Evolutionary conservation across 2,888 invertebrate genomes (phyloP).

Genomic region (Xestia xanthographa): DNA sequence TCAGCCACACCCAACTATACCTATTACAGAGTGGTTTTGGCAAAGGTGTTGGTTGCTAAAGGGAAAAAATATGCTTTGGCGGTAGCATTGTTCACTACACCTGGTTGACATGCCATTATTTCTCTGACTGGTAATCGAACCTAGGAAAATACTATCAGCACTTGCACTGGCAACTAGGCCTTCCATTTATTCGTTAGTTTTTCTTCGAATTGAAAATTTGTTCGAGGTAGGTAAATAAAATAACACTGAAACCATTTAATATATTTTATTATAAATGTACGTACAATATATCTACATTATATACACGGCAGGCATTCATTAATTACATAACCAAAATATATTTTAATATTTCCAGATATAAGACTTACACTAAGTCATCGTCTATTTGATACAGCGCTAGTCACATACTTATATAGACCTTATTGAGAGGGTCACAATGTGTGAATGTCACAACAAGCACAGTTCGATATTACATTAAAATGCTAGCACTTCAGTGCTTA

Average conservation of each 20-base stretch:
- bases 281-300: conserved; percentile 87
- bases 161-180: background rate
- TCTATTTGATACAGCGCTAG: conserved; percentile 59
- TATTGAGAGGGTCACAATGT: conserved; percentile 34
- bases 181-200: too few species aligned
- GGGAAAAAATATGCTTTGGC: background rate
- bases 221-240: conserved; percentile 40
- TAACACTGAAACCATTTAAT: conserved; percentile 80
- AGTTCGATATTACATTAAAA: background rate
- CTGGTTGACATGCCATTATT: background rate
- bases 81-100: background rate
- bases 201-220: background rate
- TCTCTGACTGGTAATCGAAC: background rate
- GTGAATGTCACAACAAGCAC: background rate
- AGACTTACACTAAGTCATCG: conserved; percentile 79
- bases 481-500: background rate
- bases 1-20: too few species aligned
- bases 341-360: conserved; percentile 66
- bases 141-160: too few species aligned
- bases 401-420: conserved; percentile 55
- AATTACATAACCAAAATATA: conserved; percentile 66
- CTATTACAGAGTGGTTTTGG: background rate
- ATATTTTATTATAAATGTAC: conserved; percentile 82
- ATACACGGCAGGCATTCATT: conserved; percentile 79
- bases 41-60: background rate